These are phyloP conservation scores for Agonopterix arenella DNA, from an alignment of 2,888 invertebrate genomes.

Conservation along the genomic window DNA sequence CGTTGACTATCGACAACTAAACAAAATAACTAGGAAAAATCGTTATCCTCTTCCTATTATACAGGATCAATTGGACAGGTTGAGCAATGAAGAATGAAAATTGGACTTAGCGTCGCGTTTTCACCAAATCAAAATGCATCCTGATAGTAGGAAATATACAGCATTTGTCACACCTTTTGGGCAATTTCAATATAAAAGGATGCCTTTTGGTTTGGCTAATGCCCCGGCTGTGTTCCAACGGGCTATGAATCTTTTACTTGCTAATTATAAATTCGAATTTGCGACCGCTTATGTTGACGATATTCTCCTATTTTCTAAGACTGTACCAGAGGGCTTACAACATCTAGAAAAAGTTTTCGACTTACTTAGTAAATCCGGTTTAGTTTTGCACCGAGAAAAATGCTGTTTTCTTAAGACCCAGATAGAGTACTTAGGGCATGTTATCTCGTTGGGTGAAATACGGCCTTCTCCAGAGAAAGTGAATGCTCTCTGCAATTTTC, in stretches of 20 bases:
- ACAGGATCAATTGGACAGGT: constrained; percentile 11
- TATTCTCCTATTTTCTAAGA: not conserved
- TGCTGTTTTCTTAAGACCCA: not conserved
- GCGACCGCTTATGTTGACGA: constrained; percentile 10
- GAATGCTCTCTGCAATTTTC: not conserved
- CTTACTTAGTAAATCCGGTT: not conserved
- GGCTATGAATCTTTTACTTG: constrained; percentile 3
- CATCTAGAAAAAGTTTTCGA: constrained; percentile 2
- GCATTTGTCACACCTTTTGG: constrained; percentile 10
- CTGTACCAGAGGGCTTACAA: not conserved
- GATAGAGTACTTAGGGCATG: not conserved
- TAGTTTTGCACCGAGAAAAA: not conserved
- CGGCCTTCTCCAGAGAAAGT: not conserved
- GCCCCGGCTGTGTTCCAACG: not conserved
- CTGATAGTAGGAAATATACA: constrained; percentile 6
- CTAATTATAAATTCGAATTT: constrained; percentile 5
- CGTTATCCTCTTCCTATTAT: constrained; percentile 12
- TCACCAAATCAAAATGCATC: constrained; percentile 1
- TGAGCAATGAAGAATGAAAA: not conserved
- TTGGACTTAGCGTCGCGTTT: constrained; percentile 9
- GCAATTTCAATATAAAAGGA: constrained; percentile 10
- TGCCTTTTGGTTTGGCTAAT: constrained; percentile 6
- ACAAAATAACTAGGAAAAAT: constrained; percentile 10
- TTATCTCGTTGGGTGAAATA: not conserved
- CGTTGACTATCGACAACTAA: constrained; percentile 11